Conservation (phyloP, 2,797 vertebrate species). For the Gouania willdenowi region DNA sequence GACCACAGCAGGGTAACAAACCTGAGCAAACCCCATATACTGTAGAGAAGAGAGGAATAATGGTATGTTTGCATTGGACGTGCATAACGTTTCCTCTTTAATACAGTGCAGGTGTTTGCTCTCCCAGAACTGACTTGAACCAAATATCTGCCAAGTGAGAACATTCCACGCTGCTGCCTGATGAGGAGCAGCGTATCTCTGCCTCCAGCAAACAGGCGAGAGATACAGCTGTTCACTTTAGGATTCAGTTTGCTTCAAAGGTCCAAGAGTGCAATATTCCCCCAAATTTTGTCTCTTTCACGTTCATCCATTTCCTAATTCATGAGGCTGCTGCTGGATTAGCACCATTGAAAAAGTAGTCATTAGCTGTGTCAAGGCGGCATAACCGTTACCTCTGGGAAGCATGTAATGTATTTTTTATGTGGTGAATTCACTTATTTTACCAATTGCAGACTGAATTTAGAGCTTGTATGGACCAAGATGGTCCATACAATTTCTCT, state of each 20-base stretch:
- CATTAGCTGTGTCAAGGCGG: constrained; percentile 8
- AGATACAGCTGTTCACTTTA: constrained; percentile 40
- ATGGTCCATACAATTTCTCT: too few species aligned
- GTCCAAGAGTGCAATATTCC: constrained; percentile 33
- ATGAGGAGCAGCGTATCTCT: constrained; percentile 34
- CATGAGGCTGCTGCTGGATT: constrained; percentile 31
- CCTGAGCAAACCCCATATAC: constrained; percentile 9
- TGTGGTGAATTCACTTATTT: neutral
- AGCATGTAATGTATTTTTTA: constrained; percentile 10
- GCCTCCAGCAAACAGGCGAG: constrained; percentile 22
- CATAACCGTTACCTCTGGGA: neutral
- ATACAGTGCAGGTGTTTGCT: constrained; percentile 49
- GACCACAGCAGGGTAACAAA: constrained; percentile 25
- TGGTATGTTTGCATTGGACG: constrained; percentile 23
- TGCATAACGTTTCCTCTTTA: too few species aligned
- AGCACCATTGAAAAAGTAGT: constrained; percentile 23
- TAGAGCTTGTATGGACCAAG: neutral
- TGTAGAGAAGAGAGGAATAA: constrained; percentile 29
- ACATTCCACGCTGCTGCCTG: constrained; percentile 45
- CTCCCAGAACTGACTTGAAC: constrained; percentile 30
- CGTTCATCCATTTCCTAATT: constrained; percentile 29
- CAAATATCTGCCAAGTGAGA: constrained; percentile 30
- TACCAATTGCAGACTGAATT: neutral
- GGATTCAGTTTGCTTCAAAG: constrained; percentile 28
- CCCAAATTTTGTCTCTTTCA: constrained; percentile 23